Evolutionary conservation across 2,113 vertebrate species (phyloP).

Genomic region (Hylia prasina): DNA sequence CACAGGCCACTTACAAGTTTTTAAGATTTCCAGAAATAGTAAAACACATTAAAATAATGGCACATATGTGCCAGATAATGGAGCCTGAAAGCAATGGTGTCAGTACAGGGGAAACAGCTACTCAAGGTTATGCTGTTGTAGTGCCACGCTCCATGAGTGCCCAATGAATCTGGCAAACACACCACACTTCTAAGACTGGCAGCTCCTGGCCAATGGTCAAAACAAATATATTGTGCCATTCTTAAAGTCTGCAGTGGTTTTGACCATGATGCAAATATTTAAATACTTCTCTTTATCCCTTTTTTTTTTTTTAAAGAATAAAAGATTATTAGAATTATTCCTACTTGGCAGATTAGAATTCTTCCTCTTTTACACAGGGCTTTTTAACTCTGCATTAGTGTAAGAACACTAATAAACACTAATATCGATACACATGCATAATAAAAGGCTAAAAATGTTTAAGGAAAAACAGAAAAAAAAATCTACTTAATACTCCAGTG

Average conservation of each 20-base stretch:
- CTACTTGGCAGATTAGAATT: not conserved
- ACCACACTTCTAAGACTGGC: not conserved
- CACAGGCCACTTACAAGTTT: not conserved
- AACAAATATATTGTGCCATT: not conserved
- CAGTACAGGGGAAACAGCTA: not conserved
- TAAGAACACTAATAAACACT: not conserved
- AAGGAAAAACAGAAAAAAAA: too few relatives aligned
- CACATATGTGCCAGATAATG: fast-evolving
- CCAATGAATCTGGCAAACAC: not conserved
- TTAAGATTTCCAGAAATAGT: not conserved
- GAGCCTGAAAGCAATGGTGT: not conserved
- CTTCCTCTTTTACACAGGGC: not conserved
- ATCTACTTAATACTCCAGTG: not conserved
- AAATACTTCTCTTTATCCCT: not conserved
- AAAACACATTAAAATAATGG: not conserved
- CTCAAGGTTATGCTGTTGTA: not conserved
- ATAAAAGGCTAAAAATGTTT: not conserved
- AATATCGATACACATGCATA: not conserved
- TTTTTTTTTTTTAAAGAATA: not conserved
- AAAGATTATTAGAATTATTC: not conserved
- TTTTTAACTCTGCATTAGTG: not conserved
- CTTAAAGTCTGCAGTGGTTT: not conserved
- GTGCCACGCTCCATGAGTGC: not conserved
- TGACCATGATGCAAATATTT: not conserved
- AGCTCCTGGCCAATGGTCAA: not conserved